These are phyloP conservation scores for Solea senegalensis DNA, from an alignment of 2,113 vertebrate species.

Conservation along the genomic window DNA sequence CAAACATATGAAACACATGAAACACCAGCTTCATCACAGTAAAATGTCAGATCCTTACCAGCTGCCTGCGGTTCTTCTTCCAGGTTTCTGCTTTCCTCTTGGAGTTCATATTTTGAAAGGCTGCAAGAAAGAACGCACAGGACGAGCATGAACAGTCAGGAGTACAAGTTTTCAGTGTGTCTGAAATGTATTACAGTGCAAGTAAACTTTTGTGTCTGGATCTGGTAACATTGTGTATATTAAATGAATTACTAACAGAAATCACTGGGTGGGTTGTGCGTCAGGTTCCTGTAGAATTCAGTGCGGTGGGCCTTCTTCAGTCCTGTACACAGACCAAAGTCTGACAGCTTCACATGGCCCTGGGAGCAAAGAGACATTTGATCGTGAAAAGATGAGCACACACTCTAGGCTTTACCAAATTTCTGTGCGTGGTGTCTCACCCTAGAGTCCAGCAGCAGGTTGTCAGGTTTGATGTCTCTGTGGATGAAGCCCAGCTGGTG, in stretches of 20 bases:
- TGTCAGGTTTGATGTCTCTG: conserved; percentile 97
- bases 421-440: conserved; percentile 64
- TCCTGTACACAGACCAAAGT: conserved; percentile 97
- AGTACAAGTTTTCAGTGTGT: not conserved
- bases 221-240: not conserved
- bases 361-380: conserved; percentile 52
- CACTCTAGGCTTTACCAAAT: not conserved
- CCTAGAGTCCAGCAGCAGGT: conserved; percentile 94
- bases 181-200: not conserved
- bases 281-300: conserved; percentile 97
- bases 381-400: not conserved
- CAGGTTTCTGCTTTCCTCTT: conserved; percentile 99
- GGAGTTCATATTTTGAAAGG: conserved; percentile 99
- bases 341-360: conserved; percentile 98
- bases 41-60: conserved; percentile 81
- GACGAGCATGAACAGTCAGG: not conserved
- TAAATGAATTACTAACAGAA: conserved; percentile 89
- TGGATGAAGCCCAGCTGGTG: conserved; percentile 99
- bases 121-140: conserved; percentile 64
- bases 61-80: conserved; percentile 97
- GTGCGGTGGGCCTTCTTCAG: conserved; percentile 98
- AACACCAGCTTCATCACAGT: not conserved
- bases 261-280: conserved; percentile 96
- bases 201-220: not conserved
- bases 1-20: no score